These are phyloP conservation scores for Anolis sagrei DNA, from an alignment of 2,113 vertebrate species.

Conservation along the genomic window DNA sequence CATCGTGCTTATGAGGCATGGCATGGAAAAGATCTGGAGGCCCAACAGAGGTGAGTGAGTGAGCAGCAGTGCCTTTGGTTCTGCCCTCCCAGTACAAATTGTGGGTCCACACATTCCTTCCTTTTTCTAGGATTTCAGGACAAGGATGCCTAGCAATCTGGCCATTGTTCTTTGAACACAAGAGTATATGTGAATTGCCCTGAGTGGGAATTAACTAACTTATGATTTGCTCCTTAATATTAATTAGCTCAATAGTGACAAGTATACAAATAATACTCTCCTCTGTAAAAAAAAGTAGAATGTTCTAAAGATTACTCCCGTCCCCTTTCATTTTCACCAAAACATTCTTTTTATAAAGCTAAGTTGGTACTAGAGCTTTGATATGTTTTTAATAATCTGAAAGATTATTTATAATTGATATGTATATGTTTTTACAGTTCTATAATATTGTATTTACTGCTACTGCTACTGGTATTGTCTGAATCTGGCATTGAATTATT, in stretches of 20 bases:
- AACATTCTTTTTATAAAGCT: no score
- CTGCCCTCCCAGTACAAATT: not conserved
- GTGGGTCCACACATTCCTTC: not conserved
- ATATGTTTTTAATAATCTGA: no score
- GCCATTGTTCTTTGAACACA: not conserved
- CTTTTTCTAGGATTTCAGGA: not conserved
- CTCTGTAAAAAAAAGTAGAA: not conserved
- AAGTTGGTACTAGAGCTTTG: no score
- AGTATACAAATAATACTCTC: not conserved
- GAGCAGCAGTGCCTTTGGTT: not conserved
- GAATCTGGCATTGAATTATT: no score
- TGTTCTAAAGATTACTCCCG: not conserved
- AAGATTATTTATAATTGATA: no score
- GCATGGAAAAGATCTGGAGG: slow-evolving; percentile 99
- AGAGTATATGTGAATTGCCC: not conserved
- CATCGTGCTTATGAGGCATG: slow-evolving; percentile 97
- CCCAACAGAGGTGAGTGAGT: slow-evolving; percentile 91
- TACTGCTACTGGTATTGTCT: no score
- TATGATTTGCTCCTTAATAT: not conserved
- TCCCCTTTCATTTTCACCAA: no score
- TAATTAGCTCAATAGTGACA: not conserved
- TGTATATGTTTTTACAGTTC: no score
- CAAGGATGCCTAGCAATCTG: no score
- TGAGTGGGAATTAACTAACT: not conserved
- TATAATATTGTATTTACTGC: no score